Base-by-base conservation (phyloP, 2,888 invertebrate species). In the Heliconius erato region DNA sequence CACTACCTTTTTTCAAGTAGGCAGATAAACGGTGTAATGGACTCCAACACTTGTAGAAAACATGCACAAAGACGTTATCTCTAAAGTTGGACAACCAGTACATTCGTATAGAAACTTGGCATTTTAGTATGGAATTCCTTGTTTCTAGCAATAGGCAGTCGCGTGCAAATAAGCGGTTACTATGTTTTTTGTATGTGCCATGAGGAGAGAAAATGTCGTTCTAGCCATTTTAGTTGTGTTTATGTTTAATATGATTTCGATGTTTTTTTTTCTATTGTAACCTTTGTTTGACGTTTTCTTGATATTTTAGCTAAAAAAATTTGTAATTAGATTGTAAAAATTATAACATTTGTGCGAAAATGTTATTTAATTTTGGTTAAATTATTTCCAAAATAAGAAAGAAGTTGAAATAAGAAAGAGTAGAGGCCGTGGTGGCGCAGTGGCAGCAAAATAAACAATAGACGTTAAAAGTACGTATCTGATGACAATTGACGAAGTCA, bases 51-150 rank as follows among this genome's bases (percentile, higher is more conserved):
- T 78, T 32, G 32, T 76, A 74, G 49, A 81, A 78, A 78, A 78
- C 78, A 78, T 78, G 78, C 78, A 78, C 78, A 67, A 74, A 79
- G 81, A 83, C 69, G 81, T 71, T 79, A 83, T 74, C 83, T 63
- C 32, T 69, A 76, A 79, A 79, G 69, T 49, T 76, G 83, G 81
- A 81, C 81, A 76, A 32, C 40, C 69, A 74, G 67, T 69, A 69
- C 68, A 65, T 63, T 76, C 63, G 76, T 63, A 63, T 40, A 79
- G 81, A 49, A 83, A 68, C 72, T 74, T 79, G 83, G 81, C 69
- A 83, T 81, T 81, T 81, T 63, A 63, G 74, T 81, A 79, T 79
- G 83, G 83, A 83, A 83, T 83, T 81, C 63, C 49, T 49, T 44
- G 26, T 69, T 54, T 54, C n/a, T 68, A 44, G 78, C 78, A 32